Base-by-base conservation (phyloP, 2,797 vertebrate genomes). In the Muscicapa comitata region DNA sequence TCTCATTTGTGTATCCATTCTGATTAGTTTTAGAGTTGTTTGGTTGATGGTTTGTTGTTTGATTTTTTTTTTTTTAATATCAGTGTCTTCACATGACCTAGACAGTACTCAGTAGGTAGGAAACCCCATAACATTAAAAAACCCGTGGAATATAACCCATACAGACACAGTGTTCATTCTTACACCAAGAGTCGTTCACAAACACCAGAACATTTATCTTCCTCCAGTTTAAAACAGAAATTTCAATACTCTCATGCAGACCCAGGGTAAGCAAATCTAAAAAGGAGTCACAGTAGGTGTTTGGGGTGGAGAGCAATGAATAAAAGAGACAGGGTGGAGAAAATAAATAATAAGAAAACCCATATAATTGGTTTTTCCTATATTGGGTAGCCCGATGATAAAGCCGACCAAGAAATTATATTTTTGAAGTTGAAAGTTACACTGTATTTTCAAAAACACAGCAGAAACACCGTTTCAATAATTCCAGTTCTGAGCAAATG, bases 331-430 rank as follows among this genome's bases (percentile, higher is more conserved):
- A 55, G 11, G 2, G 8, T 29, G 38, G 17, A 43, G 9, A 9
- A 58, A 65, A 70, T 40, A 14, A 24, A 11, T 4, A 35, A 35
- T 5, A 10, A 45, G 2, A 40, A 78, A 88, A 18, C 7, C 8
- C 31, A n/a, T 23, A 67, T 8, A 70, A 66, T 0, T 63, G 8
- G 0, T 12, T 8, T 86, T 92, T 76, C 6, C 8, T 57, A 0
- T 47, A 26, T 42, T 45, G 19, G 2, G 24, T 86, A 70, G 26
- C 4, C 7, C 23, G 45, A 21, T 51, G 67, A n/a, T 50, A 74
- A 84, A 71, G 15, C 3, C 26, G 51, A 18, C 12, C 13, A 66
- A 62, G 33, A 72, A 68, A 73, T 66, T 53, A 43, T 11, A 53
- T 45, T 77, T 89, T 29, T 35, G 33, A 68, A 55, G 15, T 25